These are phyloP conservation scores for Epirrita christyi DNA, from an alignment of 2,888 invertebrate species.

Conservation along the genomic window DNA sequence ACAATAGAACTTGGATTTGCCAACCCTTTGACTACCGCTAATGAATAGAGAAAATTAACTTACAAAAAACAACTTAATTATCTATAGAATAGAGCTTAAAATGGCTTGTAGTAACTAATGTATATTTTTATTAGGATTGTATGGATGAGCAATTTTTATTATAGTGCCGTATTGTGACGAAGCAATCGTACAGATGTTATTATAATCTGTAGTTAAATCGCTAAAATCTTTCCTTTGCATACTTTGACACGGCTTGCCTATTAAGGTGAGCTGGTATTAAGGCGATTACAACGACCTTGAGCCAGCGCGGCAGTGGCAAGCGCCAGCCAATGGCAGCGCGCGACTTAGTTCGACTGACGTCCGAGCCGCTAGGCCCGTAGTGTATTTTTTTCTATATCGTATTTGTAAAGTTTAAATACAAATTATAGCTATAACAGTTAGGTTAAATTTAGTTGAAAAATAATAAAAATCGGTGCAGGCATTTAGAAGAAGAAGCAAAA, in stretches of 20 bases:
- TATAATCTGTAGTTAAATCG: conserved; percentile 52
- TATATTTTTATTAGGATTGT: conserved; percentile 72
- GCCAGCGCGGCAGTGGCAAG: too few relatives aligned
- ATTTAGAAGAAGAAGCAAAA: too few relatives aligned
- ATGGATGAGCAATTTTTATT: conserved; percentile 82
- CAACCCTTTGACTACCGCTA: conserved; percentile 80
- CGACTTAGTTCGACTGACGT: too few relatives aligned
- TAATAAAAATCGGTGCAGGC: too few relatives aligned
- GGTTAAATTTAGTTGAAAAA: too few relatives aligned
- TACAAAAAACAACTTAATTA: conserved; percentile 44
- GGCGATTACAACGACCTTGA: too few relatives aligned
- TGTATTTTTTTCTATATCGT: too few relatives aligned
- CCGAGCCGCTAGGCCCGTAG: too few relatives aligned
- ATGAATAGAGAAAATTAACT: conserved; percentile 59
- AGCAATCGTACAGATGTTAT: conserved; percentile 51
- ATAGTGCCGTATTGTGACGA: conserved; percentile 64
- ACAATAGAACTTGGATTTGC: conserved; percentile 82
- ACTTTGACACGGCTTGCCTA: conserved; percentile 31
- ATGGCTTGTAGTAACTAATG: conserved; percentile 50
- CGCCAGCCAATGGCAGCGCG: too few relatives aligned
- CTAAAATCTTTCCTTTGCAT: conserved; percentile 47
- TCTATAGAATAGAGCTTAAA: conserved; percentile 40
- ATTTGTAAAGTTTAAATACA: too few relatives aligned
- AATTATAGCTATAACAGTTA: too few relatives aligned
- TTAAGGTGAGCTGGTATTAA: too few relatives aligned